Evolutionary conservation across 2,113 vertebrate genomes (phyloP), one percentile per base, ranked within the genome.

Genomic region (Boleophthalmus pectinirostris): DNA sequence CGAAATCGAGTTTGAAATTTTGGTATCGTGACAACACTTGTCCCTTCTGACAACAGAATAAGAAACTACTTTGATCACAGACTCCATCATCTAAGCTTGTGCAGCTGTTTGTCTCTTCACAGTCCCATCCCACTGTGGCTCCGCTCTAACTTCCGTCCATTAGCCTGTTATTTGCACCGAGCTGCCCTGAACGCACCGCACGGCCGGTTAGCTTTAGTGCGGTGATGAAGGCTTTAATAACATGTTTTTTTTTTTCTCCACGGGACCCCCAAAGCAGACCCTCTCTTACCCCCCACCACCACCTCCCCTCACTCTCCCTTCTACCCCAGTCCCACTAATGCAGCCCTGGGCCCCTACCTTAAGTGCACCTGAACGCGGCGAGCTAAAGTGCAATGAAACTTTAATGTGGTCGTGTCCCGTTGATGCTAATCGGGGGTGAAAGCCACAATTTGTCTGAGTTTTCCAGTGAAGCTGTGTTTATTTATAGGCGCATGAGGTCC

Each of bases 341-440:
- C 65, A 66, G 65, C n/a, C 12, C 20, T 35, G 29, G 29, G 60
- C 38, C 33, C n/a, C 38, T 47, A 24, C 65, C 38, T 45, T 66
- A 66, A 66, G 65, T 66, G 65, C 65, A 66, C 65, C 65, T 66
- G 35, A 43, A 66, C 38, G 38, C 43, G 45, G 38, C 13, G n/a
- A 18, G 65, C 45, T 23, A 46, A 46, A 66, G 38, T 47, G 38
- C 38, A 66, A 66, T 66, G 65, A n/a, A 66, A 66, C 21, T 66
- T 66, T 66, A 66, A 66, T 66, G 43, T 24, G 65, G 65, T 6
- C 65, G n/a, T 43, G 65, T 25, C 65, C 38, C 65, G 23, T 46
- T 66, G 65, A 66, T 47, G 65, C n/a, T 66, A 66, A 66, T 66
- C 65, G n/a, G 14, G n/a, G n/a, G 38, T 46, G 65, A 66, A 66